Conservation (phyloP, 2,797 vertebrate species). For the Cynodonichthys magdalenae region DNA sequence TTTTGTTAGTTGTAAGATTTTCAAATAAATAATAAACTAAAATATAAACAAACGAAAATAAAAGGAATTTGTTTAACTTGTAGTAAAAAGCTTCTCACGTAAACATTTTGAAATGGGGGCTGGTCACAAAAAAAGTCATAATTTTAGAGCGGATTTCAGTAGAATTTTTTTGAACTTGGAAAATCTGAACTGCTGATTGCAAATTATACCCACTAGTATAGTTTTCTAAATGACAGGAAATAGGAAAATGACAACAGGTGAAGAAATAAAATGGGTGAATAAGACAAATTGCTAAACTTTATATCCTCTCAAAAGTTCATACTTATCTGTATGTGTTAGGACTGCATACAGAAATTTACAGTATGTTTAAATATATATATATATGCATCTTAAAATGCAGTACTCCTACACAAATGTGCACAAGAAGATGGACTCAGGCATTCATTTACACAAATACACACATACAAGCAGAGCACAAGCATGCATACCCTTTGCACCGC, state of each 20-base stretch:
- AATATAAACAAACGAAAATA: too few species aligned
- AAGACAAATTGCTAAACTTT: conserved; percentile 20
- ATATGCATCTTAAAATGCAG: conserved; percentile 22
- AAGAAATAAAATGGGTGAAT: conserved; percentile 23
- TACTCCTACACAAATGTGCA: conserved; percentile 49
- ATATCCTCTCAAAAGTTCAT: conserved; percentile 14
- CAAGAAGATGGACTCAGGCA: conserved; percentile 39
- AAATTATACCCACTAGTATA: conserved; percentile 8
- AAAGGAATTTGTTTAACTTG: too few species aligned
- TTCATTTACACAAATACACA: conserved; percentile 44
- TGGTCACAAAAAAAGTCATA: too few species aligned
- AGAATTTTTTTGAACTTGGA: too few species aligned
- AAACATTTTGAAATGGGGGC: too few species aligned
- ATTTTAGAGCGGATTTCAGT: too few species aligned
- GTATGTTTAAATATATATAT: conserved; percentile 7
- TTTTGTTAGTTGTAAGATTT: too few species aligned
- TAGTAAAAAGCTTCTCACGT: too few species aligned
- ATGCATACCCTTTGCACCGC: conserved; percentile 59
- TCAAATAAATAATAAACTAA: too few species aligned
- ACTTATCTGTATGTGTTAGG: conserved; percentile 5
- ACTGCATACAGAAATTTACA: conserved; percentile 13
- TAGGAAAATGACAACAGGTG: conserved; percentile 36
- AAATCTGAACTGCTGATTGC: too few species aligned
- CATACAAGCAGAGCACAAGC: conserved; percentile 31
- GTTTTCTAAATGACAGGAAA: conserved; percentile 30